Evolutionary conservation across 1,140 invertebrate species (phyloP), one percentile per base, ranked within the genome.

Genomic region (Rhopalosiphum maidis): DNA sequence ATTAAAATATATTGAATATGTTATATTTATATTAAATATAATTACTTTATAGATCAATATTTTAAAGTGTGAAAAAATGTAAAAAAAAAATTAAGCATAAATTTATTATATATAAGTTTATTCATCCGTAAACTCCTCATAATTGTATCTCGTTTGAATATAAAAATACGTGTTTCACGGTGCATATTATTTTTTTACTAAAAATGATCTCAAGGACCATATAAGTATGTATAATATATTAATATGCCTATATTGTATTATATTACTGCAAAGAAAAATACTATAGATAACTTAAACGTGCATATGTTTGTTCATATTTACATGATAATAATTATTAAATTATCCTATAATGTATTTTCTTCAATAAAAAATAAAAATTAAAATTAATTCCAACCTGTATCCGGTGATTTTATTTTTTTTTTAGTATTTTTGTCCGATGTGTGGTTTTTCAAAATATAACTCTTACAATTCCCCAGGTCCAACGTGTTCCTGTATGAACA

Each of bases 161-260:
- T 48, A 87, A 87, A 87, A 46, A 87, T 87, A 87, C 86, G 86
- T 87, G 86, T 48, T 87, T 87, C 86, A 87, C 46, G 86, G 86
- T 48, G 4, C 21, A n/a, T 48, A 30, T 46, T 46, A n/a, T 30
- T 30, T 87, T 83, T 87, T 46, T 8, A 87, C 46, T 18, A 48
- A 87, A 87, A 87, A 21, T 1, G 86, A 87, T 87, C 86, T 87
- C 86, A 87, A 87, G 86, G 86, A 46, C 86, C n/a, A 43, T 87
- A 25, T 30, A 60, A 18, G 11, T 77, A 77, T n/a, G 18, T 30
- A 86, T 43, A 46, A 23, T 46, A 43, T 3, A 43, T 3, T 37
- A 37, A 37, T 37, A 83, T 82, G 77, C 6, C 35, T 22, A 8
- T 35, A 82, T 82, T 82, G n/a, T n/a, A 37, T 37, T 82, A 22